Evolutionary conservation across 2,888 invertebrate species (phyloP).

Genomic region (Pseudococcus longispinus): DNA sequence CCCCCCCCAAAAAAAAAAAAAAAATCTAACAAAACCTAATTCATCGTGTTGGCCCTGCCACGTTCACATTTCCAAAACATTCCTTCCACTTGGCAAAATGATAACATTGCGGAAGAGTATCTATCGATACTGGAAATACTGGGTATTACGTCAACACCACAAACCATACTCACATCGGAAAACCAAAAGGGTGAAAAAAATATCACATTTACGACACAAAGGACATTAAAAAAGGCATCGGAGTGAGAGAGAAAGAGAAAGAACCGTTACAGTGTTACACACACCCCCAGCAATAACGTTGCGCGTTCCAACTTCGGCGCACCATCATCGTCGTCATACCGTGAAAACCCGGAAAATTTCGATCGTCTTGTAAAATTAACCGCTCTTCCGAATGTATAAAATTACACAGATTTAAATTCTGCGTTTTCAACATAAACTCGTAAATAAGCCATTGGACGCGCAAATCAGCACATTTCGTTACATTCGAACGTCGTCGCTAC

Average conservation of each 20-base stretch:
- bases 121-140: neutral
- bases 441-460: neutral
- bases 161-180: neutral
- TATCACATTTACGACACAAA: neutral
- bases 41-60: too few species aligned
- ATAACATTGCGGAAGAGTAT: too few species aligned
- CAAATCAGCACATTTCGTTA: constrained; percentile 5
- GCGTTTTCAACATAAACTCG: neutral
- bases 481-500: neutral
- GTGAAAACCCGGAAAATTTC: constrained; percentile 38
- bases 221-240: neutral
- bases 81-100: too few species aligned
- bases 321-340: neutral
- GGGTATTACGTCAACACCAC: neutral
- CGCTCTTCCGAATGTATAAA: neutral
- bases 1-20: too few species aligned
- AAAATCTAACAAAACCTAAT: too few species aligned
- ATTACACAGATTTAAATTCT: constrained; percentile 12
- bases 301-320: constrained; percentile 16
- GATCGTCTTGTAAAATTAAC: constrained; percentile 39
- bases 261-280: neutral
- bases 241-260: neutral
- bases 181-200: neutral
- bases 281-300: neutral
- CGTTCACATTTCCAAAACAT: too few species aligned